phyloP scores from a whole-genome alignment of 2,888 invertebrate species.

The Melieria picta region DNA sequence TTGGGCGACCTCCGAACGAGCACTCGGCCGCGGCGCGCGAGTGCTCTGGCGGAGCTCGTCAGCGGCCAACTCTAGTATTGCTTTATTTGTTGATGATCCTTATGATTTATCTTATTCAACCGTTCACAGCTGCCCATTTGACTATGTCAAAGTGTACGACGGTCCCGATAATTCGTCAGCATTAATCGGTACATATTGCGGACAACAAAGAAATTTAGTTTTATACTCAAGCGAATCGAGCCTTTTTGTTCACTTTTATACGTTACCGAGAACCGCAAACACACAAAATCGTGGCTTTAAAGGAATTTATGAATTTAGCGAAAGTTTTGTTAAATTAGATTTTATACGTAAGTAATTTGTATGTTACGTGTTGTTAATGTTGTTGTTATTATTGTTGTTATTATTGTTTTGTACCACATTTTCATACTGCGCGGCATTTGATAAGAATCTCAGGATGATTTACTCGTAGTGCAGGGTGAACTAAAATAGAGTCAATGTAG shows the following conservation, averaged over 20 bases:
- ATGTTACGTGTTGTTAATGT: no score
- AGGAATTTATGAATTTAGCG: slow-evolving; percentile 98
- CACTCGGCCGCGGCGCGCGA: no score
- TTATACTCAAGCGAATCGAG: slow-evolving; percentile 93
- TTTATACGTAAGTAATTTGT: slow-evolving; percentile 68
- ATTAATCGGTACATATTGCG: slow-evolving; percentile 96
- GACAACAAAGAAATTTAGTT: slow-evolving; percentile 95
- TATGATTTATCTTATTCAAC: slow-evolving; percentile 2
- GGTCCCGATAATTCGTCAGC: slow-evolving; percentile 89
- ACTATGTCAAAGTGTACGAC: slow-evolving; percentile 97
- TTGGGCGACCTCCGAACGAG: background rate
- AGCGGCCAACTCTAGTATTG: background rate
- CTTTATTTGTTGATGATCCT: no score
- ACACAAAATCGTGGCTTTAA: slow-evolving; percentile 98
- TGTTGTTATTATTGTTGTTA: background rate
- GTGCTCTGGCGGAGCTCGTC: background rate
- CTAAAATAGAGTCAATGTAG: no score
- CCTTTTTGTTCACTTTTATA: slow-evolving; percentile 90
- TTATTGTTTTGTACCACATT: background rate
- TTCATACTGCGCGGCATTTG: no score
- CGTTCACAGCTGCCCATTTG: slow-evolving; percentile 90
- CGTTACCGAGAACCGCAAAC: slow-evolving; percentile 89
- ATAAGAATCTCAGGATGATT: no score
- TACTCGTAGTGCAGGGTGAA: no score
- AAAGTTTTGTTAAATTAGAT: slow-evolving; percentile 98